Evolutionary conservation across 2,113 vertebrate species (phyloP), one percentile per base, ranked within the genome.

Genomic region (Callionymus lyra): DNA sequence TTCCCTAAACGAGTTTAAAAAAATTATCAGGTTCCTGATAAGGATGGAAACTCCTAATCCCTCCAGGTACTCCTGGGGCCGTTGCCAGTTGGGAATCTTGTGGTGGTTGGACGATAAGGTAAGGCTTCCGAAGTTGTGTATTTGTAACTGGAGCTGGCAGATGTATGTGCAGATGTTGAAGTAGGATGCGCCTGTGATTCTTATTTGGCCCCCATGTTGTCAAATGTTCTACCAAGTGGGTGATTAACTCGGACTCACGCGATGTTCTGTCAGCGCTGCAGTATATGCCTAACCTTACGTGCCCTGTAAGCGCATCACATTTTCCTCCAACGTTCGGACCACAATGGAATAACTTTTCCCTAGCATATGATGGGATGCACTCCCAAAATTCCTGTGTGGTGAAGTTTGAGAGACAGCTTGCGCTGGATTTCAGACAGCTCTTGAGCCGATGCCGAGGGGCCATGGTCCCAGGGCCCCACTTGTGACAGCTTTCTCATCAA

Each of bases 401-500:
- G 57, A 59, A 55, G 53, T 67, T 65, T 75, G 64, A 70, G 48
- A 39, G 66, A 48, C 61, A 63, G 53, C 53, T 59, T 42, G 48
- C 18, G 14, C 57, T 32, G 18, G 38, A 48, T 39, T 50, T 72
- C 50, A 53, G 59, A 46, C 41, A 50, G 63, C 50, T 41, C 52
- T 58, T 33, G 37, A 57, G 66, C 33, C 44, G 57, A 63, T 46
- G 57, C 43, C 39, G 36, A 65, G 51, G 56, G 59, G 49, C 44
- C 56, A 1, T 66, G 74, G 65, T 78, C 78, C 42, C 1, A 27
- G 16, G 63, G 53, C 67, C 65, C 65, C 60, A 47, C 38, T 2
- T 14, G 50, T 77, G 65, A 78, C 76, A 70, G 71, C 51, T 56
- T 56, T 66, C 51, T 73, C 72, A 81, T 84, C 68, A 72, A 77